A percentile compares a stretch with the other conserved stretches of the same genome.
phyloP scores from a whole-genome alignment of 2,888 invertebrate species.

The Lasioglossum figueresi region DNA sequence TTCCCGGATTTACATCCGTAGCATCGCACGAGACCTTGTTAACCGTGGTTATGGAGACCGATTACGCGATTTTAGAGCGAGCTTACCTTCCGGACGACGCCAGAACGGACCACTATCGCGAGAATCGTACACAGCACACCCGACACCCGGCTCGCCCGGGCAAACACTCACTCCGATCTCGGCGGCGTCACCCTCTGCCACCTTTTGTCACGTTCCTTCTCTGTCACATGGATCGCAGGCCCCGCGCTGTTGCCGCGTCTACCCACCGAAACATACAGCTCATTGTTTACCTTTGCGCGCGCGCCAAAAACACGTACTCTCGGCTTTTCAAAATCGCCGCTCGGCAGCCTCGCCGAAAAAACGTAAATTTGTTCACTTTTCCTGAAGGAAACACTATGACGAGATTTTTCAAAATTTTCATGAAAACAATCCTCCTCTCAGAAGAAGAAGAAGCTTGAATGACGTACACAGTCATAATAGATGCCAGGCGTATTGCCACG shows the following conservation, averaged over 20 bases:
- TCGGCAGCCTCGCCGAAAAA: not conserved
- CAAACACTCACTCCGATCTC: slow-evolving; percentile 81
- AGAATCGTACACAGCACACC: slow-evolving; percentile 71
- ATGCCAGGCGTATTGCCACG: not conserved
- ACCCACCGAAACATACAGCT: slow-evolving; percentile 53
- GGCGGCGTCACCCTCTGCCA: slow-evolving; percentile 82
- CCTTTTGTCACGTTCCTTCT: slow-evolving; percentile 83
- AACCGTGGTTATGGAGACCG: slow-evolving; percentile 2
- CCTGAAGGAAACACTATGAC: not conserved
- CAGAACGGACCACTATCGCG: slow-evolving; percentile 68
- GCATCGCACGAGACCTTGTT: slow-evolving; percentile 28
- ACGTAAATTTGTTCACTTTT: not conserved
- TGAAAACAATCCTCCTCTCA: not conserved
- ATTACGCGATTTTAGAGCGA: slow-evolving; percentile 35
- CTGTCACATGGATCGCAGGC: slow-evolving; percentile 82
- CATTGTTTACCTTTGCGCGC: slow-evolving; percentile 76
- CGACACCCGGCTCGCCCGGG: slow-evolving; percentile 81
- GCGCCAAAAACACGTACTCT: slow-evolving; percentile 65
- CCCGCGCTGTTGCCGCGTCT: slow-evolving; percentile 77
- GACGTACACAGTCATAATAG: not conserved
- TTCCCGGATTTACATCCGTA: slow-evolving; percentile 43
- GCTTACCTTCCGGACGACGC: slow-evolving; percentile 71
- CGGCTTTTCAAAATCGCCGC: slow-evolving; percentile 38
- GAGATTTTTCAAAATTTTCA: not conserved
- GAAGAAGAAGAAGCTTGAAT: not conserved